Conservation (phyloP, 2,797 vertebrate genomes). For the Pangasius djambal region DNA sequence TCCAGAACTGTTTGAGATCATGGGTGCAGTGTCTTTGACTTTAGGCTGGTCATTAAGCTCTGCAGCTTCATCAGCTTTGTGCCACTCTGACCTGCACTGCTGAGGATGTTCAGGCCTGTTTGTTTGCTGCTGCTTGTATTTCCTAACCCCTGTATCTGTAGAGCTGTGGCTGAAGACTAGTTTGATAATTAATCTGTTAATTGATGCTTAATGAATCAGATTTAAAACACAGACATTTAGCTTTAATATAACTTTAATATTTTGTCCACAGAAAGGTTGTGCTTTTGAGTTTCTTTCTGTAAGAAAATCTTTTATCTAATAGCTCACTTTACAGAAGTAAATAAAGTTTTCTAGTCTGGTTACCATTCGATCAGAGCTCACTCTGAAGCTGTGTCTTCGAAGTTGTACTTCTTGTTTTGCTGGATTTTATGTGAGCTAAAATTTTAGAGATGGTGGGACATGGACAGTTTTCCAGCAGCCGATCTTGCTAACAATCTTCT, state of each 20-base stretch:
- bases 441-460: background rate
- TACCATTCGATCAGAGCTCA: background rate
- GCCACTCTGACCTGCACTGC: background rate
- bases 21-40: constrained; percentile 15
- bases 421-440: background rate
- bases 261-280: background rate
- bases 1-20: constrained; percentile 11
- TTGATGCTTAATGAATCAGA: background rate
- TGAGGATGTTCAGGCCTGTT: background rate
- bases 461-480: background rate
- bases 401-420: background rate
- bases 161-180: background rate
- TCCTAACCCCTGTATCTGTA: background rate
- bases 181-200: background rate
- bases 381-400: background rate
- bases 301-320: background rate
- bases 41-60: background rate
- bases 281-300: background rate
- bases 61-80: constrained; percentile 8
- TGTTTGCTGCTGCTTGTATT: background rate
- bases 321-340: background rate
- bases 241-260: background rate
- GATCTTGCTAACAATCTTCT: background rate
- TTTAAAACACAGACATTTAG: background rate
- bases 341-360: background rate